Base-by-base conservation (phyloP, 2,797 vertebrate species). In the Peromyscus melanophrys region DNA sequence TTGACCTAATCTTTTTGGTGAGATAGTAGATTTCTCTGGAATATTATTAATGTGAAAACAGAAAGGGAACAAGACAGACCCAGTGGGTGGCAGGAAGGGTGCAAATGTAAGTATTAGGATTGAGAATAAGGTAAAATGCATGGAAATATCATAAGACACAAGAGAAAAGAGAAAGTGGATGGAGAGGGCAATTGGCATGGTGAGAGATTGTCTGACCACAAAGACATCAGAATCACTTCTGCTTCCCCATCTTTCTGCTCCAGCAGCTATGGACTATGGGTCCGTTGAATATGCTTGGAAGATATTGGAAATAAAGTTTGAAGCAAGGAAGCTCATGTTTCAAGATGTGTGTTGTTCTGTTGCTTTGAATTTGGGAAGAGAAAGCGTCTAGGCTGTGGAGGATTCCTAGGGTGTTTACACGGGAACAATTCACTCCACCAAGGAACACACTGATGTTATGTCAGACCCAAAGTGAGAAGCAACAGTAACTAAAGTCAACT, bases 31-130 rank as follows among this genome's bases (percentile, higher is more conserved):
- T 17, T 82, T 89, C 34, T 77, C 77, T 65, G 55, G 40, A 29
- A 96, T 81, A 71, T 25, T 89, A 31, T 59, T 96, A 55, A 11
- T 37, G 65, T 88, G 25, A 57, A 57, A 75, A 27, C 19, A 88
- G 10, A 73, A 87, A 16, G 1, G n/a, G 16, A 73, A 69, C 0
- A 57, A 40, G 0, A 55, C 73, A 17, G 34, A 8, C 7, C 10
- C 21, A 52, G 0, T 55, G 6, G 23, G 4, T 2, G 2, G 2
- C 71, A 19, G 31, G 21, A 65, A 9, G 13, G 23, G 27, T 19
- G 17, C 19, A 8, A 43, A 17, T 63, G 25, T 43, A 11, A 17
- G 17, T 46, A 13, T 61, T 34, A 21, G 80, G 12, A 4, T 57
- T 55, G 63, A 14, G 2, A 34, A 25, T 14, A 16, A 34, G 2